Evolutionary conservation across 2,797 vertebrate species (phyloP), one percentile per base, ranked within the genome.

Genomic region (Pseudomugil gertrudae): DNA sequence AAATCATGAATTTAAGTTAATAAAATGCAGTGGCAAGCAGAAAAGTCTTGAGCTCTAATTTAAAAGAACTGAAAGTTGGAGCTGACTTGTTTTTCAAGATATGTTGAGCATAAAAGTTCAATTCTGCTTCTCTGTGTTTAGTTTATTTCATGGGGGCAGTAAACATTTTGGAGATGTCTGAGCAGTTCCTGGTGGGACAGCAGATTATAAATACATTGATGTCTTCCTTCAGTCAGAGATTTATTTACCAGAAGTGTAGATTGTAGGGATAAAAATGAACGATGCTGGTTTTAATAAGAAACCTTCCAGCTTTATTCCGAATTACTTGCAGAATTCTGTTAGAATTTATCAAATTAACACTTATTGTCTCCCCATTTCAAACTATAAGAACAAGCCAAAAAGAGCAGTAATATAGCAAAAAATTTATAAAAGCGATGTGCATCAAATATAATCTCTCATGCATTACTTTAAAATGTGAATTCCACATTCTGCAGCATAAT

Each of bases 81-180:
- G 47, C 23, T 3, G 23, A 50, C 47, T 24, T 14, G 47, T 4
- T 50, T 23, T 24, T 24, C 23, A 11, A 13, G 13, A 62, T 27
- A 53, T 51, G 17, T 29, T 24, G 48, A 63, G 61, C 30, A 19
- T 63, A n/a, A 63, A 53, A 52, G 50, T 35, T n/a, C 6, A 63
- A 52, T 63, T 14, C 3, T 38, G 19, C 54, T 48, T 50, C 27
- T 43, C 15, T 51, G 55, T 27, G 17, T 38, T 51, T 23, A 40
- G 21, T 40, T 32, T 52, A 29, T 29, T 3, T 26, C n/a, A 24
- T 0, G 3, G 29, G 21, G 52, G 45, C 40, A 55, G 29, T 2
- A 3, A 2, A 11, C 53, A 35, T 4, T 35, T 38, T 40, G n/a
- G 63, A 40, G 11, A 13, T 19, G 38, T 30, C 27, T 48, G 63